Evolutionary conservation across 2,888 invertebrate genomes (phyloP).

Genomic region (Ganaspis brasiliensis): DNA sequence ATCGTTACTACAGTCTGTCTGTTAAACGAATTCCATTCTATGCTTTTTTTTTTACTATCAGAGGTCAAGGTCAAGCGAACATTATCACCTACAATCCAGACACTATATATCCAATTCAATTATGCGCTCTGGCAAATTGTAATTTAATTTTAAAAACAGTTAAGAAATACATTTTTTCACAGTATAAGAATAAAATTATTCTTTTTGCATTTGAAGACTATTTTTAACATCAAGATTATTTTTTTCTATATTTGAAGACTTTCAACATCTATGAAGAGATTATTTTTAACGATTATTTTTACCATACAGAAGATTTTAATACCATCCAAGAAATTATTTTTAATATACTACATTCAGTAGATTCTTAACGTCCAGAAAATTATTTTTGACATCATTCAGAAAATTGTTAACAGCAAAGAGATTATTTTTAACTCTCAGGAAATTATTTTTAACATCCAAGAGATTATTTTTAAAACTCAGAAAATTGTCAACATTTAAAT

Average conservation of each 20-base stretch:
- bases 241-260: no score
- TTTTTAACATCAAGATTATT: no score
- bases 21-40: conserved; percentile 4
- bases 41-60: background rate
- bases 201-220: no score
- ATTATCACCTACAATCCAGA: background rate
- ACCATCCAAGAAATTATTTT: no score
- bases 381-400: no score
- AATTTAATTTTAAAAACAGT: background rate
- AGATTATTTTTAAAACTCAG: background rate
- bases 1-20: conserved; percentile 55
- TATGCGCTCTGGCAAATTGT: background rate
- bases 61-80: conserved; percentile 17
- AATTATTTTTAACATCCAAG: background rate
- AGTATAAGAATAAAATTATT: no score
- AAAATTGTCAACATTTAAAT: no score
- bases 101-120: background rate
- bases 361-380: no score
- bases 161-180: background rate
- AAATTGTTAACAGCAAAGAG: background rate
- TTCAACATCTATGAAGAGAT: no score
- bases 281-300: no score
- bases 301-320: no score
- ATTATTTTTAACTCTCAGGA: background rate
- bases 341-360: no score